These are phyloP conservation scores for Amphiprion ocellaris DNA, from an alignment of 2,113 vertebrate species.

Conservation along the genomic window DNA sequence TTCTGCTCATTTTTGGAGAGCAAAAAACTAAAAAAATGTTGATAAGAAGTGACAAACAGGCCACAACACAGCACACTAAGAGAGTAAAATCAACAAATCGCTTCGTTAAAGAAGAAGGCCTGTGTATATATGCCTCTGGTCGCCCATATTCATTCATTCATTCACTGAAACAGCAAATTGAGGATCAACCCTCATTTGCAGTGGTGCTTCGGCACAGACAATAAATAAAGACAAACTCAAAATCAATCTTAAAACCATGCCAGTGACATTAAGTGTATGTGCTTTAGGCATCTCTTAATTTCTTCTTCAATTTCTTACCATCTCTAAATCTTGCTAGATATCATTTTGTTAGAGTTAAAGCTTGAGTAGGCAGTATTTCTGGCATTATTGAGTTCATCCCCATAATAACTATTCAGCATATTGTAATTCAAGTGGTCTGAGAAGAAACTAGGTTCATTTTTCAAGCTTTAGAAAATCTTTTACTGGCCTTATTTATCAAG, in stretches of 20 bases:
- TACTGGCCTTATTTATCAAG: no score
- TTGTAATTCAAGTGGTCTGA: no score
- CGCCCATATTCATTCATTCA: conserved; percentile 1
- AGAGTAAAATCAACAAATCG: conserved; percentile 49
- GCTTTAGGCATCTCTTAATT: conserved; percentile 23
- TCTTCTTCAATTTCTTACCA: neutral
- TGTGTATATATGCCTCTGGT: conserved; percentile 14
- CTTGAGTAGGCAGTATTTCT: conserved; percentile 17
- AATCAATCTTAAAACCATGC: neutral
- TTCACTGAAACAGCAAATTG: no score
- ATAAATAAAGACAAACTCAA: no score
- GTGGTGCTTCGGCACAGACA: no score
- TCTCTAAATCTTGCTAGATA: conserved; percentile 14
- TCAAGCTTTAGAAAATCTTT: no score
- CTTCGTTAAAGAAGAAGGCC: conserved; percentile 46
- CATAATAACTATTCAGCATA: no score
- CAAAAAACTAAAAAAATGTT: conserved; percentile 51
- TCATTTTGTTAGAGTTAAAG: conserved; percentile 32
- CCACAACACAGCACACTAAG: conserved; percentile 20
- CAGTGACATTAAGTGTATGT: conserved; percentile 36
- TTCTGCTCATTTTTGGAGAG: conserved; percentile 61
- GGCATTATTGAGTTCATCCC: no score
- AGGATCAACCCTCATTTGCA: no score
- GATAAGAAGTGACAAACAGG: conserved; percentile 53
- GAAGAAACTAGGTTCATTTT: no score